These are phyloP conservation scores for Meteorus cinctellus DNA, from an alignment of 2,888 invertebrate species.

Conservation along the genomic window DNA sequence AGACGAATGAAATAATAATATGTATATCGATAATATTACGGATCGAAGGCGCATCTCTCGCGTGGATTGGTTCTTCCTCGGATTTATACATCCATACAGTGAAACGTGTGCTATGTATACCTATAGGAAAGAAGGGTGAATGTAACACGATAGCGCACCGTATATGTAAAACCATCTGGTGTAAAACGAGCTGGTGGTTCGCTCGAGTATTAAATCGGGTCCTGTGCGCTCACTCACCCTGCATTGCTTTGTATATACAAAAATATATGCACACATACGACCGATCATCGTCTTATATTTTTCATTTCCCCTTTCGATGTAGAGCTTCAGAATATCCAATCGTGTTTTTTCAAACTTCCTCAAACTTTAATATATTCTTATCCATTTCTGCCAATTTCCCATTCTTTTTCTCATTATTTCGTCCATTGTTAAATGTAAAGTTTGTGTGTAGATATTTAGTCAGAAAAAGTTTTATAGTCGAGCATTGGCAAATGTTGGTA, in stretches of 20 bases:
- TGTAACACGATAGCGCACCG: slow-evolving; percentile 70
- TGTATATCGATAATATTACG: slow-evolving; percentile 62
- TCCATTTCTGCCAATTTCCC: slow-evolving; percentile 23
- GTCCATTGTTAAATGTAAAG: not conserved
- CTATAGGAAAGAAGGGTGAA: slow-evolving; percentile 46
- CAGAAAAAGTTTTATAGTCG: slow-evolving; percentile 60
- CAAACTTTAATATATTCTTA: not conserved
- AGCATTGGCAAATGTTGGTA: slow-evolving; percentile 59
- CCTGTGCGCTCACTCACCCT: slow-evolving; percentile 48
- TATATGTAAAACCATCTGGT: slow-evolving; percentile 72
- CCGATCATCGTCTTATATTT: slow-evolving; percentile 28
- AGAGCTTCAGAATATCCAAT: not conserved
- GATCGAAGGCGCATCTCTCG: slow-evolving; percentile 56
- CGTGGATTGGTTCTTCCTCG: slow-evolving; percentile 52
- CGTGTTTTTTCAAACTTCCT: slow-evolving; percentile 22
- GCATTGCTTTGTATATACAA: slow-evolving; percentile 38
- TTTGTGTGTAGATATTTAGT: slow-evolving; percentile 3
- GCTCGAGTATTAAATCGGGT: slow-evolving; percentile 72
- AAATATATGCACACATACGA: slow-evolving; percentile 4
- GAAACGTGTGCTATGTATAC: slow-evolving; percentile 46
- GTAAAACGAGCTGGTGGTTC: slow-evolving; percentile 73
- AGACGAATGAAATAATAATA: slow-evolving; percentile 56
- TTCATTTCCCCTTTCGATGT: slow-evolving; percentile 10
- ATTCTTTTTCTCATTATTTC: not conserved
- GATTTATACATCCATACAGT: slow-evolving; percentile 21